phyloP scores from a whole-genome alignment of 2,113 vertebrate species.

The Chionis minor region DNA sequence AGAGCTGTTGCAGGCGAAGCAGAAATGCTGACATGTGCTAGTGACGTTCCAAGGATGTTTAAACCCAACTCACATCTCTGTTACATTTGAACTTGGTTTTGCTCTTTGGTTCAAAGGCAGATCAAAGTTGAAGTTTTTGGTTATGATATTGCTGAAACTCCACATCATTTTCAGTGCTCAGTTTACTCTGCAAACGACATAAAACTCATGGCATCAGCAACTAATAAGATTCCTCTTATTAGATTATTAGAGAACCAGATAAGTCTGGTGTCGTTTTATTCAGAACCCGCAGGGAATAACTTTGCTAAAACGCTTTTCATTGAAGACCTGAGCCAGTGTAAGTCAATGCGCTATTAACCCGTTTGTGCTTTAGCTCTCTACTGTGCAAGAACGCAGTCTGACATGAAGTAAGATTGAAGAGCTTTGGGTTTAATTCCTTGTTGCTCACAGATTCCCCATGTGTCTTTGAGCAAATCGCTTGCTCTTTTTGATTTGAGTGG shows the following conservation, averaged over 20 bases:
- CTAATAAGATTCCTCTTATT: not conserved
- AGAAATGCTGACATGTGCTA: conserved; percentile 11
- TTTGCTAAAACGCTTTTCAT: not conserved
- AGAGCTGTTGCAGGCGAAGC: not conserved
- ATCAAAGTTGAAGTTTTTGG: not conserved
- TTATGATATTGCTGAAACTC: not conserved
- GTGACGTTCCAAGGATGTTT: conserved; percentile 21
- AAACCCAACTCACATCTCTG: not conserved
- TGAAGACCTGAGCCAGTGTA: not conserved
- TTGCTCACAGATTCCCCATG: not conserved
- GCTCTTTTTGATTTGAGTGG: not conserved
- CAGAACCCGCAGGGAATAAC: not conserved
- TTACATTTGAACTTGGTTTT: conserved; percentile 25
- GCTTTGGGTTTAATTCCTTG: conserved; percentile 22
- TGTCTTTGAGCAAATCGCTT: conserved; percentile 25
- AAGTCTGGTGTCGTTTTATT: not conserved
- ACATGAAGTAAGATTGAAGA: conserved; percentile 13
- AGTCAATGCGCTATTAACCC: not conserved
- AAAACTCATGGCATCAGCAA: not conserved
- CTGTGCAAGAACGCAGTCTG: not conserved
- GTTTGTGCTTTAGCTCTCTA: not conserved
- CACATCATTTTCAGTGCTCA: not conserved
- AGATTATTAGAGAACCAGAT: not conserved
- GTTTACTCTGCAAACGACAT: not conserved
- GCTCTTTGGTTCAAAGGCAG: conserved; percentile 15